Conservation (phyloP, 2,888 invertebrate genomes). For the Brenthis hecate region DNA sequence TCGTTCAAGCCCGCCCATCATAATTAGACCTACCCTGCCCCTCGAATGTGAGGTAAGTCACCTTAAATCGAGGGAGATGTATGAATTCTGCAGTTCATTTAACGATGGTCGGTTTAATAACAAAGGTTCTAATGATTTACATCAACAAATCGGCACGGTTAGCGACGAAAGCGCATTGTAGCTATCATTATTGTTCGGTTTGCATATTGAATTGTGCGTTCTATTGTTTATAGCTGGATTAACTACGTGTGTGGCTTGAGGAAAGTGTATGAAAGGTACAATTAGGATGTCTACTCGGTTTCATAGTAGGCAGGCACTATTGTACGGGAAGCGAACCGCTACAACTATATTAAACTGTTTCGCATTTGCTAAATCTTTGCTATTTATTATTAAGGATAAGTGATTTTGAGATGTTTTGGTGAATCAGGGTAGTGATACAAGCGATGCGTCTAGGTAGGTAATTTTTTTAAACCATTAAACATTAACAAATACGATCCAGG, state of each 20-base stretch:
- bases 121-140: slow-evolving; percentile 70
- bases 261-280: slow-evolving; percentile 34
- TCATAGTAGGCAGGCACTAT: slow-evolving; percentile 3
- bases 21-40: slow-evolving; percentile 48
- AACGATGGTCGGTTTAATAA: slow-evolving; percentile 60
- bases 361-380: neutral
- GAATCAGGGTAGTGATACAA: too few species aligned
- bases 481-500: too few species aligned
- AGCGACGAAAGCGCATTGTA: slow-evolving; percentile 79
- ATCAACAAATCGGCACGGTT: slow-evolving; percentile 78
- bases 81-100: slow-evolving; percentile 51
- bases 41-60: slow-evolving; percentile 39
- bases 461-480: too few species aligned
- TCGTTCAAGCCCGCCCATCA: slow-evolving; percentile 52
- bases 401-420: too few species aligned
- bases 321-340: slow-evolving; percentile 1
- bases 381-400: neutral
- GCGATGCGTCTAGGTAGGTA: too few species aligned
- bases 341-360: slow-evolving; percentile 41
- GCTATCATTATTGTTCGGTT: slow-evolving; percentile 77
- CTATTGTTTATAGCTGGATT: slow-evolving; percentile 70
- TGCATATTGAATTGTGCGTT: slow-evolving; percentile 80
- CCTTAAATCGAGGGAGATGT: slow-evolving; percentile 39
- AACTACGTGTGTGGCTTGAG: slow-evolving; percentile 70
- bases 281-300: slow-evolving; percentile 26